Evolutionary conservation across 2,888 invertebrate species (phyloP), one percentile per base, ranked within the genome.

Genomic region (Toxonevra muliebris): DNA sequence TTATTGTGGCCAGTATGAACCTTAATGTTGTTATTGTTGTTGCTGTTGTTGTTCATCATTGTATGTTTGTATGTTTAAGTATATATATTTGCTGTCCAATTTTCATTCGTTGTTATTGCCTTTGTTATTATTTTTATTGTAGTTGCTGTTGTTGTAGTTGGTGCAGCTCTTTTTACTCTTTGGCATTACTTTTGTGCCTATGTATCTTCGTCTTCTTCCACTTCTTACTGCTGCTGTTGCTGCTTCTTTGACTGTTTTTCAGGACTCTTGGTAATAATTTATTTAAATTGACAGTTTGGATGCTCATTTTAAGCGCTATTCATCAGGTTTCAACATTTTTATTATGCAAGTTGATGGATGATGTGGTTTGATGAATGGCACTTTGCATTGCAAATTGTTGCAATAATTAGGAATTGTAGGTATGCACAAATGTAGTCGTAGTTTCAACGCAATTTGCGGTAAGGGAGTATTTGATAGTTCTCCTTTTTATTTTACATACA

Each of bases 231-330:
- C 53, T 50, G 30, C 15, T 20, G 53, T 15, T 41, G 42, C 30
- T 20, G n/a, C 52, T 48, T 19, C 40, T 60, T 20, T 48, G 50
- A 61, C 50, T 13, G 52, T 58, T 58, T 45, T 53, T 54, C 50
- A 60, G 50, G 41, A 61, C 74, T 73, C 73, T 69, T 72, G 72
- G 79, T 71, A 76, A 82, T 81, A 82, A 81, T 81, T 81, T 82
- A 81, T 82, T 82, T 80, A 81, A 81, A 81, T 81, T 81, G 82
- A 81, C 81, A 81, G 81, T 78, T 77, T 81, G 80, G 78, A 77
- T 79, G 82, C 81, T 81, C 79, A 82, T 81, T 81, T 81, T 76
- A 82, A 78, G 79, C 77, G 79, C 79, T 81, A 81, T 81, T 81
- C 80, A 81, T 81, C 82, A 81, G 76, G 74, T 77, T 76, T 76